Percentiles rank a stretch among this genome's conserved stretches.
Evolutionary conservation across 2,797 vertebrate species (phyloP).

Genomic region (Sebastes matsubarae): DNA sequence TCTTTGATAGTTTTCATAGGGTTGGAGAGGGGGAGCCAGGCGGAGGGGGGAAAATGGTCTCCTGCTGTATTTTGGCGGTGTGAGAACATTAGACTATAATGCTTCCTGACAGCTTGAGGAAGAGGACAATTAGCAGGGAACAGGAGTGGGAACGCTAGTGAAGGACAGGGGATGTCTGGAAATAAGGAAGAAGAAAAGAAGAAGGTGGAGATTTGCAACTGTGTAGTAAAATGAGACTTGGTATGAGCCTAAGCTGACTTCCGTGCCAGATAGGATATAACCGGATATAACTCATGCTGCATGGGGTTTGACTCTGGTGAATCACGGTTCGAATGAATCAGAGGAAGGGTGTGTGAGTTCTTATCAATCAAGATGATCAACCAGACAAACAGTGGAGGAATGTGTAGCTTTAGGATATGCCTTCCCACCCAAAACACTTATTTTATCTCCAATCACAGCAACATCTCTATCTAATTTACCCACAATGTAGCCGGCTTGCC

Average conservation of each 20-base stretch:
- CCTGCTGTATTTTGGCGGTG: conserved; percentile 70
- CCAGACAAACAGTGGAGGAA: conserved; percentile 39
- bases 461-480: conserved; percentile 1
- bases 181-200: not conserved
- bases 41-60: conserved; percentile 34
- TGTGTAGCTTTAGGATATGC: conserved; percentile 41
- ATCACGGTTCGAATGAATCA: conserved; percentile 36
- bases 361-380: conserved; percentile 24
- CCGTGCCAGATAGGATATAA: not conserved
- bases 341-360: conserved; percentile 32
- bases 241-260: conserved; percentile 10
- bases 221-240: not conserved
- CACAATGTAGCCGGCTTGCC: conserved; percentile 1
- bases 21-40: conserved; percentile 23
- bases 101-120: conserved; percentile 75
- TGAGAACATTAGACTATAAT: conserved; percentile 69
- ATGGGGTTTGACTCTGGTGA: conserved; percentile 23
- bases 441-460: conserved; percentile 1
- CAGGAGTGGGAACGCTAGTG: conserved; percentile 36
- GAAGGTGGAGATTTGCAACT: conserved; percentile 8
- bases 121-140: conserved; percentile 74
- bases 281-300: not conserved
- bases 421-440: conserved; percentile 24
- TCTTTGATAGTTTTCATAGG: conserved; percentile 66
- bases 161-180: conserved; percentile 25